Evolutionary conservation across 2,113 vertebrate species (phyloP).

Genomic region (Fulica atra): DNA sequence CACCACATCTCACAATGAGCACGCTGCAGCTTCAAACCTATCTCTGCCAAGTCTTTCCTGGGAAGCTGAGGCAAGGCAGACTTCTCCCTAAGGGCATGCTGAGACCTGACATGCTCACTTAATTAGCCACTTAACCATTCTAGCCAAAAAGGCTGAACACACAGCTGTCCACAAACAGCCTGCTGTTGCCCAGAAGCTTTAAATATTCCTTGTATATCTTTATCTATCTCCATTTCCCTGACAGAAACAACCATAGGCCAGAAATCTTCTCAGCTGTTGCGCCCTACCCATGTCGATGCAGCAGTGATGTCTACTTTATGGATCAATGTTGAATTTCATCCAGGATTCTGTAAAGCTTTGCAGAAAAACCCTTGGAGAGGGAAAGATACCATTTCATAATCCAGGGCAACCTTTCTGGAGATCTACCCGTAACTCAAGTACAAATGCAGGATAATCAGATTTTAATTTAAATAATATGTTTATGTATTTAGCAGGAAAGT

Average conservation of each 20-base stretch:
- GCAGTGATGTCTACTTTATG: not conserved
- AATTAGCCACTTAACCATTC: conserved; percentile 60
- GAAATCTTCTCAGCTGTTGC: conserved; percentile 19
- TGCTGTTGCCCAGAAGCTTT: conserved; percentile 13
- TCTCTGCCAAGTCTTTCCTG: conserved; percentile 5
- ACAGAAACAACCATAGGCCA: not conserved
- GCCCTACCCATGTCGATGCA: not conserved
- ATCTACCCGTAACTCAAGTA: not conserved
- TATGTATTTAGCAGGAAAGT: not conserved
- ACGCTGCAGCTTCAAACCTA: not conserved
- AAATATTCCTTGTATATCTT: not conserved
- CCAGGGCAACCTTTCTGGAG: not conserved
- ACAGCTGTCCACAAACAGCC: conserved; percentile 17
- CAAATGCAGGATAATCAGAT: not conserved
- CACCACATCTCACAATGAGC: not conserved
- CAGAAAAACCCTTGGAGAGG: not conserved
- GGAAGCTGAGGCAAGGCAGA: not conserved
- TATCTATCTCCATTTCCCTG: conserved; percentile 49
- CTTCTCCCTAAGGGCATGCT: not conserved
- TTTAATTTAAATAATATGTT: not conserved
- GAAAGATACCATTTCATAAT: not conserved
- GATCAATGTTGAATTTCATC: not conserved
- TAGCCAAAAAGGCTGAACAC: conserved; percentile 38
- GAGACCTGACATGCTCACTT: conserved; percentile 49
- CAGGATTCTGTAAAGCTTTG: not conserved